Base-by-base conservation (phyloP, 2,113 vertebrate species). In the Pao palembangensis region DNA sequence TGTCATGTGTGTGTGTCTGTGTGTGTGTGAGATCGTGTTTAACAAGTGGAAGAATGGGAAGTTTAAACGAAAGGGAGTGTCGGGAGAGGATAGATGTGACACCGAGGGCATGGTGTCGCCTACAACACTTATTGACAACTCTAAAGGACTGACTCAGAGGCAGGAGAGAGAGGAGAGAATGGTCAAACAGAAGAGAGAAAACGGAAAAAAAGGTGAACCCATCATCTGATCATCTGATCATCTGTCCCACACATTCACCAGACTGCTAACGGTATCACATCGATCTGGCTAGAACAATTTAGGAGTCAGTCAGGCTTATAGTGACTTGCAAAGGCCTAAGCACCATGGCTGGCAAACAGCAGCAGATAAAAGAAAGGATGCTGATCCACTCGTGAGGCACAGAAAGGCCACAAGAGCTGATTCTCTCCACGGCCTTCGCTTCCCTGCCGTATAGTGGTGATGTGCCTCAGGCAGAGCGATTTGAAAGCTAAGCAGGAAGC, bases 31-130 rank as follows among this genome's bases (percentile, higher is more conserved):
- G 47, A n/a, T 17, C 8, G 47, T 49, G 47, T 16, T n/a, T 17
- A 17, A 47, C 44, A 47, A 16, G 44, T n/a, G 17, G 17, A 28
- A 55, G 50, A 10, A 49, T 69, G 68, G 66, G 57, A 65, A 61
- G 57, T 15, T 68, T 50, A 15, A 55, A n/a, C 50, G 21, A 56
- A 51, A 52, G 57, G 69, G 77, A 71, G 74, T 64, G 64, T 70
- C 70, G 62, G 73, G 61, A 71, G 44, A 71, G 80, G 76, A 71
- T 34, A 75, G 70, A 81, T 41, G 21, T 69, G 83, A 88, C 89
- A 90, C 85, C 76, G 88, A 88, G 88, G 89, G 88, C 85, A 1
- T 81, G 75, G 89, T 83, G 88, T 85, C 86, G 81, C 71, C 78
- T 84, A 82, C 70, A 76, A 85, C 76, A 86, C 43, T 41, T 50